These are phyloP conservation scores for Amphimedon queenslandica DNA, from an alignment of 37 sponge, comb jelly and placozoan species.

Conservation along the genomic window DNA sequence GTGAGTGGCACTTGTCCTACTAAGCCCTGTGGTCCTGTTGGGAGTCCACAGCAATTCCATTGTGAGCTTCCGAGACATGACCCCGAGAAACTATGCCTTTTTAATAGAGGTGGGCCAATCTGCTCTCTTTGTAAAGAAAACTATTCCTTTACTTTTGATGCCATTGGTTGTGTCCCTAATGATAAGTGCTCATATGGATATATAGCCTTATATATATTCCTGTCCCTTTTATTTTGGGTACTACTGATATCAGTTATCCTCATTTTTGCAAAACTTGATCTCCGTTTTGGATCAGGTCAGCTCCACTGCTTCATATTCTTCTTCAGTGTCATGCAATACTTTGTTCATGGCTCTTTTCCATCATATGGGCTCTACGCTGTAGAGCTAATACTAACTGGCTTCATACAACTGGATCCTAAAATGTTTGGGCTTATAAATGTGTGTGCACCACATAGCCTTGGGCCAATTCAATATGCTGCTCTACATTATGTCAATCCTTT, in stretches of 20 bases:
- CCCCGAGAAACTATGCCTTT: neutral
- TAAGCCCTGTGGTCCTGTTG: neutral
- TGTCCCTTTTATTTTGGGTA: neutral
- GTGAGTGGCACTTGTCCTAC: neutral
- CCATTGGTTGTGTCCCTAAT: neutral
- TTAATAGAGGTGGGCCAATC: neutral
- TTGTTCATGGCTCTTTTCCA: neutral
- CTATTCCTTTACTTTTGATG: neutral
- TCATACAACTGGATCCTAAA: slow-evolving; percentile 24
- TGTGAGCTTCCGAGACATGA: neutral
- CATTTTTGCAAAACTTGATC: neutral
- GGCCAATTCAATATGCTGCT: neutral
- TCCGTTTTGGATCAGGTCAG: slow-evolving; percentile 34
- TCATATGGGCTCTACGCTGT: neutral
- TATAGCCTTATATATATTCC: neutral
- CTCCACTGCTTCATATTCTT: slow-evolving; percentile 41
- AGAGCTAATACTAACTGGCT: neutral
- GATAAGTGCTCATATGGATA: neutral
- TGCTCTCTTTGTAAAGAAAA: slow-evolving; percentile 1
- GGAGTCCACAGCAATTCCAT: neutral
- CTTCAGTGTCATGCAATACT: slow-evolving; percentile 35
- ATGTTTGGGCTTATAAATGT: slow-evolving; percentile 6
- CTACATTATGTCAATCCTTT: slow-evolving; percentile 18
- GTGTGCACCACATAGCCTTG: slow-evolving; percentile 1
- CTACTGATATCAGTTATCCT: slow-evolving; percentile 5